phyloP scores from a whole-genome alignment of 2,113 vertebrate species.

The Tringa solitaria region DNA sequence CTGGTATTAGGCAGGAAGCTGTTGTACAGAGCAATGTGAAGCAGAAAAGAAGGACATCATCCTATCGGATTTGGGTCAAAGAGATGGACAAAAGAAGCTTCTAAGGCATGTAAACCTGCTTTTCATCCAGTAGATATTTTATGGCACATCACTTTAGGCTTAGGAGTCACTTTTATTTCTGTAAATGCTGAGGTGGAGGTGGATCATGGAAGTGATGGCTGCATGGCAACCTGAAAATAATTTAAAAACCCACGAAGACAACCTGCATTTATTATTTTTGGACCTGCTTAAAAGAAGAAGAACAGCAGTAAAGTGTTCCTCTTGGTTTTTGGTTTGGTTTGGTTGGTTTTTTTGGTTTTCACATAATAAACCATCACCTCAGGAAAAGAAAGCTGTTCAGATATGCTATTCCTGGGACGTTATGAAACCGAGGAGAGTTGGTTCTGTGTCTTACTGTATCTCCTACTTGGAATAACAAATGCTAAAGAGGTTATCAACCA shows the following conservation, averaged over 20 bases:
- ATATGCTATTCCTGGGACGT: neutral
- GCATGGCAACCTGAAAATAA: neutral
- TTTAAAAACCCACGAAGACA: neutral
- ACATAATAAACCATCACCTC: neutral
- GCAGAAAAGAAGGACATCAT: neutral
- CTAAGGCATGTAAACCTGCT: neutral
- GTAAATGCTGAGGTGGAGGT: neutral
- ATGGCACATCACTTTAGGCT: neutral
- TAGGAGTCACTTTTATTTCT: neutral
- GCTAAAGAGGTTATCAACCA: neutral
- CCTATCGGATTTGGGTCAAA: neutral
- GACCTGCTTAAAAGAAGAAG: neutral
- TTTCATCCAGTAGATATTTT: neutral
- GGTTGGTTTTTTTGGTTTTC: neutral
- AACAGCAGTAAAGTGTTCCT: neutral
- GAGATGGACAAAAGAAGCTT: neutral
- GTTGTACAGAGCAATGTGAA: neutral
- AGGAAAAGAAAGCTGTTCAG: neutral
- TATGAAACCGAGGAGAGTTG: neutral
- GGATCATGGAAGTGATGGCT: neutral
- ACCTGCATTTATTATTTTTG: neutral
- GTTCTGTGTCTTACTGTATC: neutral
- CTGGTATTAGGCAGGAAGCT: neutral
- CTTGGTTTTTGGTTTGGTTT: neutral
- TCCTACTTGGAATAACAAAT: neutral